phyloP scores from a whole-genome alignment of 2,888 invertebrate genomes.

The Lepidochitona cinerea region DNA sequence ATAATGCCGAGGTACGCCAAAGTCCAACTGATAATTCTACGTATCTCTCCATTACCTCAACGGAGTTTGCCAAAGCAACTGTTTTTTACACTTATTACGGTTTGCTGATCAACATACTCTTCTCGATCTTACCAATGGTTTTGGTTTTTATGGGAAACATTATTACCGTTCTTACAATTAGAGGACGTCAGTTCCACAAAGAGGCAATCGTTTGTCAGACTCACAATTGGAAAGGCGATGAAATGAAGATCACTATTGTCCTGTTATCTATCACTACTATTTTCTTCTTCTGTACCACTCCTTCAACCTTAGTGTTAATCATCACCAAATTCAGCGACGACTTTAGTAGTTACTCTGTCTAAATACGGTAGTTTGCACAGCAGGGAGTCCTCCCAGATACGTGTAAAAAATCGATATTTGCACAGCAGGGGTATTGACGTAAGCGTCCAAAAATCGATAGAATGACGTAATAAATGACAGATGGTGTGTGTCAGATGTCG shows the following conservation, averaged over 20 bases:
- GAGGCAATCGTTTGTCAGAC: background rate
- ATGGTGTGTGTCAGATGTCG: too few relatives aligned
- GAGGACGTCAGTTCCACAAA: background rate
- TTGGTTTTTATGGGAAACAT: background rate
- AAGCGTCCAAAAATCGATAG: too few relatives aligned
- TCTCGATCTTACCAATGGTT: background rate
- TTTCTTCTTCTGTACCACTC: background rate
- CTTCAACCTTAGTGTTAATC: background rate
- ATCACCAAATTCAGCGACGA: background rate
- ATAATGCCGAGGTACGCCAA: background rate
- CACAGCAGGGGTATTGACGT: too few relatives aligned
- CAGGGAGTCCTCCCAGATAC: too few relatives aligned
- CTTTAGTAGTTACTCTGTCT: too few relatives aligned
- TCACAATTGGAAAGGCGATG: background rate
- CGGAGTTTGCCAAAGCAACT: background rate
- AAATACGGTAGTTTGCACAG: too few relatives aligned
- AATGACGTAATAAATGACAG: too few relatives aligned
- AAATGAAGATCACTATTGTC: background rate
- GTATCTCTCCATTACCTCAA: background rate
- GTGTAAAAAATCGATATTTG: too few relatives aligned
- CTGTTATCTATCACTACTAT: background rate
- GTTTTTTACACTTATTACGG: background rate
- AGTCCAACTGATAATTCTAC: background rate
- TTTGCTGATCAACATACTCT: background rate
- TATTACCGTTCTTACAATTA: background rate